A percentile compares a stretch with the other conserved stretches of the same genome.
Evolutionary conservation across 2,113 vertebrate genomes (phyloP).

Genomic region (Epinephelus cyanopodus): DNA sequence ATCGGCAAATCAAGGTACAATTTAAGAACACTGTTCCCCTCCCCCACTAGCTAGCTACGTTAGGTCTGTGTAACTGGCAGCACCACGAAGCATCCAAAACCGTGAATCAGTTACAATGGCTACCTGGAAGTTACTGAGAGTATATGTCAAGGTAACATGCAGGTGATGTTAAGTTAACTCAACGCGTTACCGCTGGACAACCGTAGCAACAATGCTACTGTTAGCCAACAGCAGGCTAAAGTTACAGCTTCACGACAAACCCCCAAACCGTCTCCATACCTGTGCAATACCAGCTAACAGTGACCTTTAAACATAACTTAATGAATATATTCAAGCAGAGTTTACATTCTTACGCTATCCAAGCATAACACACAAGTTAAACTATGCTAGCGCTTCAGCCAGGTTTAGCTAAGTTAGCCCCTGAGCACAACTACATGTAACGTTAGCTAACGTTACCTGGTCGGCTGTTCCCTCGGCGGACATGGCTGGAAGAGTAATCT

Average conservation of each 20-base stretch:
- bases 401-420: conserved; percentile 39
- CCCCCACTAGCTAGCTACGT: neutral
- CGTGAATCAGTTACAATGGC: fast-evolving
- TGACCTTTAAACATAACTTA: neutral
- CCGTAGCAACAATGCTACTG: conserved; percentile 14
- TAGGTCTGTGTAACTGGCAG: neutral
- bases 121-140: fast-evolving
- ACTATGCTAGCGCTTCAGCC: neutral
- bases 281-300: fast-evolving
- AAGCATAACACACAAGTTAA: neutral
- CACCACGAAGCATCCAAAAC: neutral
- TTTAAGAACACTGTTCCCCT: neutral
- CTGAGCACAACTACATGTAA: conserved; percentile 33
- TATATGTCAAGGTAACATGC: neutral
- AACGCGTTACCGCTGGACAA: neutral
- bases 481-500: conserved; percentile 77
- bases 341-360: neutral
- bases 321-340: fast-evolving
- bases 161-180: neutral
- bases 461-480: conserved; percentile 82
- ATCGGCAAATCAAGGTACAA: neutral
- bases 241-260: neutral
- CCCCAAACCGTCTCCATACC: fast-evolving
- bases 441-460: conserved; percentile 77
- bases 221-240: neutral